Evolutionary conservation across 2,113 vertebrate genomes (phyloP).

Genomic region (Poeciliopsis turrubarensis): DNA sequence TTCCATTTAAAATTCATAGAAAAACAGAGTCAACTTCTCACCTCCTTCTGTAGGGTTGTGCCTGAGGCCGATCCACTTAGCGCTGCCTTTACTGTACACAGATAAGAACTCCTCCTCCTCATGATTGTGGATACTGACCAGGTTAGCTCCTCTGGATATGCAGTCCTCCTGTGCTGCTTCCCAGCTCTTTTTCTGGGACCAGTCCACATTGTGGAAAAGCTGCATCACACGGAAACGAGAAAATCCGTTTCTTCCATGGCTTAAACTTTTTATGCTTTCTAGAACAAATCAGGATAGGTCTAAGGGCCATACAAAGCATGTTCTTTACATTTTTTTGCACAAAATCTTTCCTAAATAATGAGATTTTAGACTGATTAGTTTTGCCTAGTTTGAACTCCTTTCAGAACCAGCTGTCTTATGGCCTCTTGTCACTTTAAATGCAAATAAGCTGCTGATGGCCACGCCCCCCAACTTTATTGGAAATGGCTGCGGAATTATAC

Average conservation of each 20-base stretch:
- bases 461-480: too few relatives aligned
- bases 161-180: constrained; percentile 74
- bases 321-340: too few relatives aligned
- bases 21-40: constrained; percentile 12
- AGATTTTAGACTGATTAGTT: too few relatives aligned
- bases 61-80: constrained; percentile 81
- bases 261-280: neutral
- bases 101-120: constrained; percentile 77
- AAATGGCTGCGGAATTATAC: too few relatives aligned
- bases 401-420: too few relatives aligned
- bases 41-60: constrained; percentile 76
- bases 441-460: too few relatives aligned
- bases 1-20: neutral
- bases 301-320: too few relatives aligned
- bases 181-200: constrained; percentile 80
- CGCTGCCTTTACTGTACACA: constrained; percentile 68
- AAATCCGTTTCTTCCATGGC: neutral
- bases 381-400: too few relatives aligned
- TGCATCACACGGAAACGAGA: constrained; percentile 27
- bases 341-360: too few relatives aligned
- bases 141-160: constrained; percentile 65
- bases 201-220: constrained; percentile 78
- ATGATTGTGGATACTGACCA: constrained; percentile 79
- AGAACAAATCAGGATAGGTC: too few relatives aligned
- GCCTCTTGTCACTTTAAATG: too few relatives aligned